Evolutionary conservation across 2,888 invertebrate species (phyloP).

Genomic region (Orgyia antiqua): DNA sequence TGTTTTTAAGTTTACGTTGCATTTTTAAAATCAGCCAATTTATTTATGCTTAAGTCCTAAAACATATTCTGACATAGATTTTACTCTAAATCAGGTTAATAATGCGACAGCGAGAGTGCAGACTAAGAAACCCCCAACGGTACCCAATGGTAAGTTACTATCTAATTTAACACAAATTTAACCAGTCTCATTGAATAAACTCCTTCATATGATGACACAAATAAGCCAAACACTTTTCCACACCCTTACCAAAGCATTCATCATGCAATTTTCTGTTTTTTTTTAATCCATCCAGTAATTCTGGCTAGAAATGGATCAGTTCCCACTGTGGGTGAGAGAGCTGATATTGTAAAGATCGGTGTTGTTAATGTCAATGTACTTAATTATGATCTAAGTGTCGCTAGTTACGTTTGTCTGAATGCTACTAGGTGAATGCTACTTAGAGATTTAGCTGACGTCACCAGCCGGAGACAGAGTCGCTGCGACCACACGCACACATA

Average conservation of each 20-base stretch:
- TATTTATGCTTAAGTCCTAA: constrained; percentile 10
- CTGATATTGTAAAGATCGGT: constrained; percentile 65
- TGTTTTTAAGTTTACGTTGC: background rate
- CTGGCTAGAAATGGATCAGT: constrained; percentile 81
- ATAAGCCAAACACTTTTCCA: constrained; percentile 20
- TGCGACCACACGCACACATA: constrained; percentile 14
- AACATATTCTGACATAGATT: constrained; percentile 46
- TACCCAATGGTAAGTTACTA: constrained; percentile 89
- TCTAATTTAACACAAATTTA: constrained; percentile 1
- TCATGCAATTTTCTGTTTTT: constrained; percentile 58
- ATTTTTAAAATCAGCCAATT: constrained; percentile 43
- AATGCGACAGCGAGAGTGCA: constrained; percentile 99
- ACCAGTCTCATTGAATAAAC: background rate
- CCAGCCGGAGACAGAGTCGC: constrained; percentile 59
- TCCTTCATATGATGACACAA: constrained; percentile 11
- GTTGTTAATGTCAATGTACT: constrained; percentile 67
- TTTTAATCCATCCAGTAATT: constrained; percentile 77
- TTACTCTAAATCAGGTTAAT: constrained; percentile 89
- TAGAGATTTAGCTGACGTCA: constrained; percentile 64
- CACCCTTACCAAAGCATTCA: constrained; percentile 49
- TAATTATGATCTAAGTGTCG: constrained; percentile 55
- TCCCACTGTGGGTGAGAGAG: constrained; percentile 81
- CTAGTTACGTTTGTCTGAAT: constrained; percentile 72
- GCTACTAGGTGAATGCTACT: constrained; percentile 73
- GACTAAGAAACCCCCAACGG: constrained; percentile 97